Conservation (phyloP, 1,140 invertebrate genomes). For the Neodiprion fabricii region DNA sequence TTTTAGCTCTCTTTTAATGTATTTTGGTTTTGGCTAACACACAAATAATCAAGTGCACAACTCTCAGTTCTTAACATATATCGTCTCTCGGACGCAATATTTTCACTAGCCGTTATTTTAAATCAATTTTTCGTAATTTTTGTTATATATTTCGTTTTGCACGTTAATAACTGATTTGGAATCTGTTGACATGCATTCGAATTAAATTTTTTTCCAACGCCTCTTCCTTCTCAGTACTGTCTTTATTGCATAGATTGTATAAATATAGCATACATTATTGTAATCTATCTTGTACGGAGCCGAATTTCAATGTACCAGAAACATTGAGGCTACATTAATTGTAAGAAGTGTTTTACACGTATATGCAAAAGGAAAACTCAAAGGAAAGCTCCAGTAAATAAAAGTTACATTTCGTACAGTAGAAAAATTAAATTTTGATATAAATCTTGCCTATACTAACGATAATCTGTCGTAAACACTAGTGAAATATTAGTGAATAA, state of each 20-base stretch:
- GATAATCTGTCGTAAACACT: background rate
- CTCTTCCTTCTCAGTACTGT: background rate
- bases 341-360: background rate
- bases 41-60: conserved; percentile 29
- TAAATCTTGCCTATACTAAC: no score
- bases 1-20: background rate
- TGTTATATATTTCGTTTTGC: conserved; percentile 15
- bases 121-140: conserved; percentile 23
- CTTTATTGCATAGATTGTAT: background rate
- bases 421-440: no score
- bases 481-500: background rate
- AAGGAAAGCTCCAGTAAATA: no score
- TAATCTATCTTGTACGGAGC: background rate
- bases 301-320: background rate
- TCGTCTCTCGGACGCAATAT: conserved; percentile 49
- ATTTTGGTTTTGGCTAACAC: conserved; percentile 7
- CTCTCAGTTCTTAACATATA: conserved; percentile 54
- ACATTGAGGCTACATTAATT: background rate
- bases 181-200: background rate
- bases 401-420: no score
- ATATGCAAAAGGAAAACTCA: background rate
- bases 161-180: conserved; percentile 2
- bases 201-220: background rate
- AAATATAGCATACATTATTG: background rate
- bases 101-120: conserved; percentile 27